These are phyloP conservation scores for Dendropsophus ebraccatus DNA, from an alignment of 2,113 vertebrate species.

Conservation along the genomic window DNA sequence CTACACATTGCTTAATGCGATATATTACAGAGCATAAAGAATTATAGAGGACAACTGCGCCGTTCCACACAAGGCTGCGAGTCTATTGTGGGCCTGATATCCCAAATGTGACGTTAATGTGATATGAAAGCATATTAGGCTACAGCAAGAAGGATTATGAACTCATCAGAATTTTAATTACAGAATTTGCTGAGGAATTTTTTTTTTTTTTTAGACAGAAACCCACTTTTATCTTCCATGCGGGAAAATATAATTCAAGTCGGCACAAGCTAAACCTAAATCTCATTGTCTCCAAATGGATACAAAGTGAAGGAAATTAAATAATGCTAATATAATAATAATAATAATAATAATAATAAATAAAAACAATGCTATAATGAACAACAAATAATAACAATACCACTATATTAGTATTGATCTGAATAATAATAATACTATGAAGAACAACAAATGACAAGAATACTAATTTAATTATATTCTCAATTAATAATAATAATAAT, in stretches of 20 bases:
- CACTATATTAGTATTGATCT: no score
- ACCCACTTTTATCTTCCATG: constrained; percentile 33
- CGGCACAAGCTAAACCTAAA: background rate
- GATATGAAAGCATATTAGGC: constrained; percentile 55
- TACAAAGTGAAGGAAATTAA: background rate
- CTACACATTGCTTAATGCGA: constrained; percentile 45
- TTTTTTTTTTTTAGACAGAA: background rate
- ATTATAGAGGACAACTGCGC: constrained; percentile 52
- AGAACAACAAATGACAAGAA: no score
- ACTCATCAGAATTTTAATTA: constrained; percentile 57
- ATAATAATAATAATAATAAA: no score
- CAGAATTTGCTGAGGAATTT: constrained; percentile 40
- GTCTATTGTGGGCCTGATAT: constrained; percentile 48
- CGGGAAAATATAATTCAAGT: background rate
- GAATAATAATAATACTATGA: no score
- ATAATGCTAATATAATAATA: background rate
- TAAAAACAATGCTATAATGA: no score
- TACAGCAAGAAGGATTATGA: constrained; percentile 49
- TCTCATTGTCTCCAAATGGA: background rate
- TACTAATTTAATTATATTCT: no score
- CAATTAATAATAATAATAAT: no score
- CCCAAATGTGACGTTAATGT: constrained; percentile 52
- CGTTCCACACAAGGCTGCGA: background rate
- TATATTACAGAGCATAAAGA: constrained; percentile 47
- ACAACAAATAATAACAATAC: no score